These are phyloP conservation scores for Bombyx mori DNA, from an alignment of 1,140 invertebrate species.

Conservation along the genomic window ASM3026992v2 NC_085115.1:4379501-4380000, in stretches of 20 bases:
- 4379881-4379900: too few relatives aligned
- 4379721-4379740: constrained; percentile 27
- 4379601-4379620: constrained; percentile 56
- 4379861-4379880: too few relatives aligned
- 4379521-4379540: constrained; percentile 51
- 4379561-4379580: constrained; percentile 67
- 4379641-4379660: constrained; percentile 40
- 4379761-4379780: constrained; percentile 30
- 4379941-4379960: too few relatives aligned
- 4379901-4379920: too few relatives aligned
- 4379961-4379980: too few relatives aligned
- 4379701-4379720: constrained; percentile 44
- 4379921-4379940: too few relatives aligned
- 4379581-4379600: constrained; percentile 59
- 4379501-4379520: constrained; percentile 32
- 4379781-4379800: constrained; percentile 13
- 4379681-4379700: constrained; percentile 45
- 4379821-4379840: too few relatives aligned
- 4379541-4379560: constrained; percentile 65
- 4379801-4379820: too few relatives aligned
- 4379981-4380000: too few relatives aligned
- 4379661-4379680: constrained; percentile 49
- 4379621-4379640: constrained; percentile 41
- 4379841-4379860: too few relatives aligned
- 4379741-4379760: constrained; percentile 30